Percentiles rank a stretch among this genome's conserved stretches.
Evolutionary conservation across 1,140 invertebrate genomes (phyloP).

Genomic region (Drosophila bocki): DNA sequence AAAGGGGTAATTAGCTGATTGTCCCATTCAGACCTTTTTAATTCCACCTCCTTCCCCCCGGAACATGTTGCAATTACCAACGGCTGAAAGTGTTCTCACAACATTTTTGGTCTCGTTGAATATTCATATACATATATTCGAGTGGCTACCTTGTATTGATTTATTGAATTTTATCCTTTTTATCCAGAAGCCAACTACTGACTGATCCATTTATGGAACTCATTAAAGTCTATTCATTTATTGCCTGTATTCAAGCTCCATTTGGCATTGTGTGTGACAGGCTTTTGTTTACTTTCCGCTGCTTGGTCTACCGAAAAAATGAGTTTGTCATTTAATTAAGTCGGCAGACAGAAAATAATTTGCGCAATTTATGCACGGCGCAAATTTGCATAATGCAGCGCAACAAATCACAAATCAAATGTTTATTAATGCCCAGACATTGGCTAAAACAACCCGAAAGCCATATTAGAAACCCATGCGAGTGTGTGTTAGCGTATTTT

Average conservation of each 20-base stretch:
- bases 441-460: constrained; percentile 23
- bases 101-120: constrained; percentile 4
- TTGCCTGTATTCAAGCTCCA: not conserved
- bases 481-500: not conserved
- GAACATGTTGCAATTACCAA: constrained; percentile 10
- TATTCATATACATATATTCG: not conserved
- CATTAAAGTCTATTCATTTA: constrained; percentile 34
- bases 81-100: constrained; percentile 39
- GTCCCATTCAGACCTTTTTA: constrained; percentile 11
- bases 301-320: constrained; percentile 27
- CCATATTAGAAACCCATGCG: not conserved
- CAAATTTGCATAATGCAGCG: constrained; percentile 77
- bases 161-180: constrained; percentile 28
- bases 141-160: constrained; percentile 29
- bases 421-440: constrained; percentile 68
- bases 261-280: constrained; percentile 7
- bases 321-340: constrained; percentile 72
- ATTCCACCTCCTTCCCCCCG: not conserved
- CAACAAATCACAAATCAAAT: constrained; percentile 77
- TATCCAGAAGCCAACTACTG: constrained; percentile 6
- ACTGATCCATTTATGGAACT: constrained; percentile 23
- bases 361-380: constrained; percentile 66
- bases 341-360: constrained; percentile 71
- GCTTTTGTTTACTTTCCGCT: constrained; percentile 39
- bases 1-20: constrained; percentile 26